These are phyloP conservation scores for Microcebus griseorufus DNA, from an alignment of 2,113 vertebrate genomes.

Conservation along the genomic window DNA sequence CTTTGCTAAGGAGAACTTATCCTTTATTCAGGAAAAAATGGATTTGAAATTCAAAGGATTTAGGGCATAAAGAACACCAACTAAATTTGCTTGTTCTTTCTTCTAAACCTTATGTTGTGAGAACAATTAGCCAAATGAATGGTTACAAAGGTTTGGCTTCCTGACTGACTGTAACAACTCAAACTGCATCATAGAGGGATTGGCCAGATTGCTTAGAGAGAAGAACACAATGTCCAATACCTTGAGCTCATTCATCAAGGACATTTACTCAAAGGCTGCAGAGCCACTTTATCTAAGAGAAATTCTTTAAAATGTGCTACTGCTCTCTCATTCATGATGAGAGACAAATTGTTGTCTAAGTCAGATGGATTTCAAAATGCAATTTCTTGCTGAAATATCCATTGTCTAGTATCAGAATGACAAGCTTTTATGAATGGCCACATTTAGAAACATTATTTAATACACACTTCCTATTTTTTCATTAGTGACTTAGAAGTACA, in stretches of 20 bases:
- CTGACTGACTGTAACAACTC: background rate
- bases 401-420: constrained; percentile 15
- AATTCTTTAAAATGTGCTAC: background rate
- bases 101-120: background rate
- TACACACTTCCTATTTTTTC: background rate
- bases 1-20: background rate
- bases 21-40: background rate
- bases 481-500: background rate
- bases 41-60: background rate
- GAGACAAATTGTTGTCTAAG: constrained; percentile 8
- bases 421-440: constrained; percentile 5
- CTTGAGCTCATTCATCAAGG: background rate
- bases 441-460: constrained; percentile 56
- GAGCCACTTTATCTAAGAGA: background rate
- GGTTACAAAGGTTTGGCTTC: background rate
- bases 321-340: background rate
- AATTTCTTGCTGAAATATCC: constrained; percentile 29
- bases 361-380: constrained; percentile 50
- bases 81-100: background rate
- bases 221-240: background rate
- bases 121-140: background rate
- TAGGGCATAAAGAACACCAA: background rate
- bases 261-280: background rate
- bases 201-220: background rate
- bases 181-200: background rate